Conservation (phyloP, 2,888 invertebrate genomes). For the Steinernema scapterisci region DNA sequence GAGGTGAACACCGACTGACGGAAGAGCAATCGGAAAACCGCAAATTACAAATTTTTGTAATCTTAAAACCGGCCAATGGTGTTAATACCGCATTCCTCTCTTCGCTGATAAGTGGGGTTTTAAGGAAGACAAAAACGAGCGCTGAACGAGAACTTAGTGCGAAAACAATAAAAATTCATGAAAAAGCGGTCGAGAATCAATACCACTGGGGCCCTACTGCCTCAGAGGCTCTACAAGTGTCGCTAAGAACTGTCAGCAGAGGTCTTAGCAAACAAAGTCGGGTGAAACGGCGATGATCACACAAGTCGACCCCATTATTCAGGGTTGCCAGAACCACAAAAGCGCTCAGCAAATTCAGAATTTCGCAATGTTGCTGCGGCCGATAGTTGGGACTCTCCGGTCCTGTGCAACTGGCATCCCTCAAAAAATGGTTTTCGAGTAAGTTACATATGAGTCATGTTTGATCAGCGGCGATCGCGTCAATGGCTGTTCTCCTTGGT, state of each 20-base stretch:
- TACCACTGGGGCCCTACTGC: neutral
- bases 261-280: neutral
- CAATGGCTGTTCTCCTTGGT: conserved; percentile 24
- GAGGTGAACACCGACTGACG: neutral
- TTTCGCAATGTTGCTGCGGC: neutral
- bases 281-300: neutral
- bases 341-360: neutral
- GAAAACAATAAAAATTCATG: conserved; percentile 21
- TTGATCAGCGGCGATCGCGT: conserved; percentile 15
- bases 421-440: neutral
- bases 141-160: neutral
- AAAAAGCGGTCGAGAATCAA: neutral
- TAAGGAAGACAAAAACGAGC: neutral
- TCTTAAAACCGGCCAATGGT: no score
- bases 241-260: conserved; percentile 20
- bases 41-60: conserved; percentile 1
- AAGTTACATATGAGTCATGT: conserved; percentile 6
- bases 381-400: no score
- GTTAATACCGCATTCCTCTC: no score
- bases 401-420: no score
- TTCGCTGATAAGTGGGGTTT: no score
- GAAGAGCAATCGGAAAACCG: neutral
- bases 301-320: neutral
- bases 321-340: neutral
- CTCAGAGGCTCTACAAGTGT: neutral